A percentile compares a stretch with the other conserved stretches of the same genome.
phyloP scores from a whole-genome alignment of 2,888 invertebrate genomes.

The Idaea straminata region DNA sequence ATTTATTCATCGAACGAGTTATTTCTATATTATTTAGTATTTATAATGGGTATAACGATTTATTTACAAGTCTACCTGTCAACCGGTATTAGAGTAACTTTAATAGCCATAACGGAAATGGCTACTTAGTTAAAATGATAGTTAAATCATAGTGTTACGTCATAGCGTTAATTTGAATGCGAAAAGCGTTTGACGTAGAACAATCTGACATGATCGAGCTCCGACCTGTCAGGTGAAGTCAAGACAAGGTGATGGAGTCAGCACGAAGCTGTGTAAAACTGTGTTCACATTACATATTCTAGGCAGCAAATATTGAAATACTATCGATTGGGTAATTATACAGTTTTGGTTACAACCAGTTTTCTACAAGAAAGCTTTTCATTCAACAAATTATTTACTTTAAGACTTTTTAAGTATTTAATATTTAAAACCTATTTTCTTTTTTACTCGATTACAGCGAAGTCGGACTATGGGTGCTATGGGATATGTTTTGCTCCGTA shows the following conservation, averaged over 20 bases:
- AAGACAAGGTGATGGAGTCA: slow-evolving; percentile 11
- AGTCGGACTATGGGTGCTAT: not conserved
- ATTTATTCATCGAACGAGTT: not conserved
- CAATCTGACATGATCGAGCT: slow-evolving; percentile 38
- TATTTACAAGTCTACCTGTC: not conserved
- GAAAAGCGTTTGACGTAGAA: slow-evolving; percentile 33
- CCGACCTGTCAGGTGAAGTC: slow-evolving; percentile 29
- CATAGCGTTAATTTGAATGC: slow-evolving; percentile 38
- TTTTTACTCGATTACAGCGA: not conserved
- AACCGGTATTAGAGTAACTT: not conserved
- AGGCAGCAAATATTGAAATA: no score
- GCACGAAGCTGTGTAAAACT: slow-evolving; percentile 9
- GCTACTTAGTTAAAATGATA: slow-evolving; percentile 10
- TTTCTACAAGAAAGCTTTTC: no score
- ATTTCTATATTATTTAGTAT: not conserved
- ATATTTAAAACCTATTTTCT: slow-evolving; percentile 6
- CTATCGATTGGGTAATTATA: no score
- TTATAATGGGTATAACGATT: not conserved
- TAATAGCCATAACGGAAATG: slow-evolving; percentile 16
- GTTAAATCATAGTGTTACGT: slow-evolving; percentile 36
- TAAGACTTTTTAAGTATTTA: no score
- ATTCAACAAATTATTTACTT: no score
- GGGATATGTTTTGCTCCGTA: not conserved
- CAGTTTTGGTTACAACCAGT: no score
- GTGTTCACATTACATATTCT: not conserved